Evolutionary conservation across 2,113 vertebrate species (phyloP), one percentile per base, ranked within the genome.

Genomic region (Spermophilus dauricus): DNA sequence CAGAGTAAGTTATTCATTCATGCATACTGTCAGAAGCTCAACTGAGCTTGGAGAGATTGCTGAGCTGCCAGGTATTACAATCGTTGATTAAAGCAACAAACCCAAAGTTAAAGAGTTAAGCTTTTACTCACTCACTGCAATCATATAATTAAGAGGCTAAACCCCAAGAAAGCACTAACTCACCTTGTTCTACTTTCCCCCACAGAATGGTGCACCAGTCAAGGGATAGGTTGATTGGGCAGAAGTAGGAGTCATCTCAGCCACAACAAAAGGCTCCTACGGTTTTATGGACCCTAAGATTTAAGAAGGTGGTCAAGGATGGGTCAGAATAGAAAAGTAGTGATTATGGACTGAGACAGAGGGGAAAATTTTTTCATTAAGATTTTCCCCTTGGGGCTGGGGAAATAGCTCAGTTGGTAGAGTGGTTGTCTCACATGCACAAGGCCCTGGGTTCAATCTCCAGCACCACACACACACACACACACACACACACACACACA

Each of bases 281-380:
- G 42, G 32, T 65, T 95, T 85, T 53, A 83, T 17, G 56, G 13
- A 95, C 42, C 37, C 45, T 87, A n/a, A 86, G 48, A 7, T 2
- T 3, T 39, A 5, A 32, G 39, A 37, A 85, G 3, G 11, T 14
- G 4, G 9, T 2, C 39, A 1, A 16, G 1, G 42, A 16, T n/a
- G 17, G 24, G 37, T 92, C 32, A 7, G n/a, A 95, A 51, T 65
- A 34, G 34, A 89, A 76, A 89, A 92, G 51, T 77, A 58, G 45
- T 89, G 61, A 61, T 72, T 76, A 82, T 51, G 92, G 70, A 92
- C 51, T 92, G 63, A 92, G 22, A 76, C 24, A 82, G 9, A 65
- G 30, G 48, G 6, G 9, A 4, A 87, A 77, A 51, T 37, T 24
- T 94, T 45, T 26, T 78, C 67, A 58, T 84, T 58, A 72, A 77